phyloP scores from a whole-genome alignment of 2,113 vertebrate genomes.

The Cephalopholis sonnerati region DNA sequence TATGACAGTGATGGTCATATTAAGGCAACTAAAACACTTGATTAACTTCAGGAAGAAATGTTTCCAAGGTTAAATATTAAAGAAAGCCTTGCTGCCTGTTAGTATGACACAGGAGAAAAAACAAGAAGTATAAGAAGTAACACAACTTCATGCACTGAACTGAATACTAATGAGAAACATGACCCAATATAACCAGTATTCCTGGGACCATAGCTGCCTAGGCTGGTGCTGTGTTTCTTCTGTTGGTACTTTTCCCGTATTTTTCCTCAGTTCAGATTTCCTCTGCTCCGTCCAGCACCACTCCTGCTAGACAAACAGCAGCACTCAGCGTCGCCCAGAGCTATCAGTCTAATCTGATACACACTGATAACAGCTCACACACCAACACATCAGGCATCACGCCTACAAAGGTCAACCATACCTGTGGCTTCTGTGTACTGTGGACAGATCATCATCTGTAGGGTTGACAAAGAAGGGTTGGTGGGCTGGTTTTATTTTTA shows the following conservation, averaged over 20 bases:
- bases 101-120: too few species aligned
- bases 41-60: neutral
- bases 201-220: too few species aligned
- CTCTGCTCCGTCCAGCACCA: constrained; percentile 7
- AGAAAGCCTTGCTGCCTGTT: too few species aligned
- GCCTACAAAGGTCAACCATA: neutral
- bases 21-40: too few species aligned
- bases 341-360: constrained; percentile 15
- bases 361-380: constrained; percentile 29
- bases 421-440: neutral
- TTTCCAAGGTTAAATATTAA: neutral
- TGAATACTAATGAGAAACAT: too few species aligned
- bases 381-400: neutral
- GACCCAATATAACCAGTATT: too few species aligned
- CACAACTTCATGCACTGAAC: too few species aligned
- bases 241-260: neutral
- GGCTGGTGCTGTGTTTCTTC: neutral
- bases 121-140: too few species aligned
- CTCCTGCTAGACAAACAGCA: constrained; percentile 45
- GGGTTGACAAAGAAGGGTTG: too few species aligned
- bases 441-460: neutral
- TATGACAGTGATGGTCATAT: too few species aligned
- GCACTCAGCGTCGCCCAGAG: constrained; percentile 19
- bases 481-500: too few species aligned
- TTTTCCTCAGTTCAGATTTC: neutral